Evolutionary conservation across 53 echinoderm and acorn worm genomes (phyloP), one percentile per base, ranked within the genome.

Genomic region (Zoroaster sp.): DNA sequence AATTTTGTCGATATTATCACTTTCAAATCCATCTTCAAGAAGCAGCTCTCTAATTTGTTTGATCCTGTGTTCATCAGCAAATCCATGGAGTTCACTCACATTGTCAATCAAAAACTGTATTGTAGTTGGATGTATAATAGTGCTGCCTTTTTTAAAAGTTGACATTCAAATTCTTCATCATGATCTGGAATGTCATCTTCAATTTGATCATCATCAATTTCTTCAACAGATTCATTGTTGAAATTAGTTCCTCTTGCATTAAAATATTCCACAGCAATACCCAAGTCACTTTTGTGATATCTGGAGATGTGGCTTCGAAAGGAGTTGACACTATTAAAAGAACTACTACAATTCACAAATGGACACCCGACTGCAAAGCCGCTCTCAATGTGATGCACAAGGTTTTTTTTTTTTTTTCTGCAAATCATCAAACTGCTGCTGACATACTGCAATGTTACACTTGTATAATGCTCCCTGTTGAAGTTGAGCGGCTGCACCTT

Each of bases 91-190:
- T 75, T 32, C 33, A 28, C 11, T 25, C 21, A 75, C 47, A 75
- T 75, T 75, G 45, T 75, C 75, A 30, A 46, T 75, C 13, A 75
- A n/a, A 44, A 75, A 75, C 47, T 75, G 75, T 11, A 75, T 75
- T 45, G 47, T 44, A 75, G 33, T 14, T 75, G 75, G 33, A 75
- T 32, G 33, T 75, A 75, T 20, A 75, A 47, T 3, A 75, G 47
- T 25, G 75, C 75, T 23, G 75, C 75, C 25, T 23, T 75, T 23
- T 47, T 75, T 46, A 75, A 46, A 75, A 75, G 44, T 28, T 47
- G 46, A 46, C 44, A 31, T 47, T 32, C 33, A 28, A 75, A 75
- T 75, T 15, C 45, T 28, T 75, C 83, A 67, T 41, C 25, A 21
- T 83, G 20, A 40, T 83, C 83, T 25, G 13, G 39, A 41, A 15